Evolutionary conservation across 2,113 vertebrate genomes (phyloP).

Genomic region (Trichechus manatus): DNA sequence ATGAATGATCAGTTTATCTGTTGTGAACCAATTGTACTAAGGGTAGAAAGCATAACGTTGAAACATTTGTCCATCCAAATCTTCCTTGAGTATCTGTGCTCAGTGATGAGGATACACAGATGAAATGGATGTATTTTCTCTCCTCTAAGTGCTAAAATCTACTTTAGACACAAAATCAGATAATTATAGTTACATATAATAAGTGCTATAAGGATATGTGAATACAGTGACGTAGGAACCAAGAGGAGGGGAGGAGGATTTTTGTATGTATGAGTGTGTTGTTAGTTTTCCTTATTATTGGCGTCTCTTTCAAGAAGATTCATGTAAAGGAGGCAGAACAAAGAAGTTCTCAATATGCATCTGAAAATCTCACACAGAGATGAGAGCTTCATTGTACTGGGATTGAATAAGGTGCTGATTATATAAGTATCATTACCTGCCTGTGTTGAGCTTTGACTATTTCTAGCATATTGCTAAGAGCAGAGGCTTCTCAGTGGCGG

Average conservation of each 20-base stretch:
- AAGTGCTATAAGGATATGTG: not conserved
- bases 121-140: slow-evolving; percentile 48
- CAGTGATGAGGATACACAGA: not conserved
- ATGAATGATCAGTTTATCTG: not conserved
- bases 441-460: slow-evolving; percentile 55
- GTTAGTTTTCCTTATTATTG: not conserved
- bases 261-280: not conserved
- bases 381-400: not conserved
- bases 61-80: not conserved
- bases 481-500: slow-evolving; percentile 58
- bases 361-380: not conserved
- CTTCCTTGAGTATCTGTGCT: slow-evolving; percentile 20
- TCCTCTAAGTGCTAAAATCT: slow-evolving; percentile 61
- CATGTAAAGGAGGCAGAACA: slow-evolving; percentile 3
- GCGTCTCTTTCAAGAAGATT: slow-evolving; percentile 52
- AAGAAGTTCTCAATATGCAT: not conserved
- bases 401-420: slow-evolving; percentile 35
- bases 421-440: slow-evolving; percentile 69
- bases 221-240: not conserved
- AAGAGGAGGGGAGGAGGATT: not conserved
- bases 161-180: slow-evolving; percentile 59
- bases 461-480: slow-evolving; percentile 68
- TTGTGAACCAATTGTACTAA: not conserved
- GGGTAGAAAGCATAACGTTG: not conserved
- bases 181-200: slow-evolving; percentile 25